Percentiles rank a stretch among this genome's conserved stretches.
Evolutionary conservation across 2,888 invertebrate species (phyloP).

Genomic region (Sarcophaga subvicina): DNA sequence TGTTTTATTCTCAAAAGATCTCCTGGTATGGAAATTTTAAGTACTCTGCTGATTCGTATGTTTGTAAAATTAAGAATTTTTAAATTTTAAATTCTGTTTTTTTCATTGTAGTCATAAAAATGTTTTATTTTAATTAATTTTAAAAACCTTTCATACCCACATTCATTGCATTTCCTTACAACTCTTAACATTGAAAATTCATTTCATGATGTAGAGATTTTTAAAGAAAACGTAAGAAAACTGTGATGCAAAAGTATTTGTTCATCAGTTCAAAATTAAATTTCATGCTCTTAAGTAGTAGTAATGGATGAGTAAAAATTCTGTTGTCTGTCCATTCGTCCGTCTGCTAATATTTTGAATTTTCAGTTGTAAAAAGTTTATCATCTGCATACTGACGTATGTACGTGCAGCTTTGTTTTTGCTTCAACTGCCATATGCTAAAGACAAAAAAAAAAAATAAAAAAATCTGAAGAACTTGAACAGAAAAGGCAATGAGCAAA

Average conservation of each 20-base stretch:
- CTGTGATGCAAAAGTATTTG: slow-evolving; percentile 1
- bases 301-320: neutral
- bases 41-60: neutral
- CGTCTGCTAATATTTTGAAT: slow-evolving; percentile 46
- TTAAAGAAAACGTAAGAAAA: neutral
- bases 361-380: slow-evolving; percentile 50
- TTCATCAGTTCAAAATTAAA: slow-evolving; percentile 36
- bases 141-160: neutral
- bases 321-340: slow-evolving; percentile 20
- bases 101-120: neutral
- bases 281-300: slow-evolving; percentile 40
- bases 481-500: neutral
- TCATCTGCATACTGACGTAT: slow-evolving; percentile 6
- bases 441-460: neutral
- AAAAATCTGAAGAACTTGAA: neutral
- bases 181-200: slow-evolving; percentile 36
- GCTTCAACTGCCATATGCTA: slow-evolving; percentile 22
- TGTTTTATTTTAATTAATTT: neutral
- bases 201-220: slow-evolving; percentile 27
- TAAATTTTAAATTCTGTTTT: too few species aligned
- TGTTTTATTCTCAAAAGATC: too few species aligned
- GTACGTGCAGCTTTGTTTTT: neutral
- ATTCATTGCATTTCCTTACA: neutral
- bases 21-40: too few species aligned
- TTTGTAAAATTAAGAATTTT: slow-evolving; percentile 10